Conservation (phyloP, 2,113 vertebrate species). For the Catharus minimus region DNA sequence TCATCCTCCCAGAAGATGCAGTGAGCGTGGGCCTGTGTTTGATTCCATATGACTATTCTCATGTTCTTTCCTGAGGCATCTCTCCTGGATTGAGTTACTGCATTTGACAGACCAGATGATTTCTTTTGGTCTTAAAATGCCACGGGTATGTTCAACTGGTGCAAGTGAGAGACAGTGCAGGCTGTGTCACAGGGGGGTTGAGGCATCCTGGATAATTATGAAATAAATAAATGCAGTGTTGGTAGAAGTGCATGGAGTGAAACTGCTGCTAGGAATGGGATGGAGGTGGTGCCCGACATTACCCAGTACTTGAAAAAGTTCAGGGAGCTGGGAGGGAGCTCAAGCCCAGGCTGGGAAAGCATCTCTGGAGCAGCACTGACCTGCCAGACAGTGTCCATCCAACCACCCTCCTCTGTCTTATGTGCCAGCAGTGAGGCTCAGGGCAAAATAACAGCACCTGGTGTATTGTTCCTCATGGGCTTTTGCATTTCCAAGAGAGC, state of each 20-base stretch:
- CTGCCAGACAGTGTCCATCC: not conserved
- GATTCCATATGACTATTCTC: not conserved
- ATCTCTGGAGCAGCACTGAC: not conserved
- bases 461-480: not conserved
- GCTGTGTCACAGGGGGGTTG: not conserved
- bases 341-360: not conserved
- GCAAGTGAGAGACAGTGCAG: not conserved
- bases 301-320: not conserved
- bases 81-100: not conserved
- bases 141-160: not conserved
- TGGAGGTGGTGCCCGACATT: not conserved
- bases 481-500: not conserved
- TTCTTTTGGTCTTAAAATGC: constrained; percentile 17
- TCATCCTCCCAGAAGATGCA: not conserved
- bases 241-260: not conserved
- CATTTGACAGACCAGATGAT: constrained; percentile 2
- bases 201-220: not conserved
- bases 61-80: constrained; percentile 4
- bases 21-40: not conserved
- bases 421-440: not conserved
- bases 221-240: constrained; percentile 13
- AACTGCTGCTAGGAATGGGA: not conserved
- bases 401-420: not conserved
- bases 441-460: not conserved
- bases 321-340: not conserved